Evolutionary conservation across 2,888 invertebrate genomes (phyloP), one percentile per base, ranked within the genome.

Genomic region (Ennomos fuscantarius): DNA sequence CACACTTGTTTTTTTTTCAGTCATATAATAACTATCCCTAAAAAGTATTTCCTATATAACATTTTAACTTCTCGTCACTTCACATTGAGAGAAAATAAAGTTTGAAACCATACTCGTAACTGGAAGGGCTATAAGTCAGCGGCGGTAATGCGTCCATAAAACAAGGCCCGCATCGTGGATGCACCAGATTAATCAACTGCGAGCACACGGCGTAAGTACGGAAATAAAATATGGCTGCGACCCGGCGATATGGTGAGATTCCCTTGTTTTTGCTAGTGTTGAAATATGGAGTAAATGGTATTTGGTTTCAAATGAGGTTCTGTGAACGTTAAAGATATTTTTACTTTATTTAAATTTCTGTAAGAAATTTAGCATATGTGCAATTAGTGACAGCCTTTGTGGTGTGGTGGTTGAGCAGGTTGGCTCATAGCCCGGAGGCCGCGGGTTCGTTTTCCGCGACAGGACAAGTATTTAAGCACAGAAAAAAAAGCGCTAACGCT

Each of bases 171-270:
- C 68, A 72, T 73, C 64, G 65, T 52, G 53, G 57, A 63, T 57
- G 63, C 68, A 63, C 59, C 61, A 69, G 70, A 76, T 76, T 76
- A 76, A 76, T 76, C 70, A 73, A 73, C 70, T 63, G 53, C 54
- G 53, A 56, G 55, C 60, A 35, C 57, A 40, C 49, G 56, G 50
- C 54, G 52, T 55, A 57, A 58, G 62, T 55, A 55, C 50, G 56
- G 54, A 56, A 58, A 57, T 66, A 63, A 66, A 62, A 50, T 62
- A 63, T 63, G 49, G 48, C 36, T 60, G 56, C 62, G 43, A 55
- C 61, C 51, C 57, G 54, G 24, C 55, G 54, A 56, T 52, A 57
- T 48, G 55, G 52, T 35, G 52, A 60, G 56, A 60, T 62, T 62
- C 53, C 45, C 13, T 50, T 55, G 47, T 60, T 60, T 58, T 58